A percentile compares a stretch with the other conserved stretches of the same genome.
Evolutionary conservation across 2,113 vertebrate species (phyloP).

Genomic region (Channa maculata): DNA sequence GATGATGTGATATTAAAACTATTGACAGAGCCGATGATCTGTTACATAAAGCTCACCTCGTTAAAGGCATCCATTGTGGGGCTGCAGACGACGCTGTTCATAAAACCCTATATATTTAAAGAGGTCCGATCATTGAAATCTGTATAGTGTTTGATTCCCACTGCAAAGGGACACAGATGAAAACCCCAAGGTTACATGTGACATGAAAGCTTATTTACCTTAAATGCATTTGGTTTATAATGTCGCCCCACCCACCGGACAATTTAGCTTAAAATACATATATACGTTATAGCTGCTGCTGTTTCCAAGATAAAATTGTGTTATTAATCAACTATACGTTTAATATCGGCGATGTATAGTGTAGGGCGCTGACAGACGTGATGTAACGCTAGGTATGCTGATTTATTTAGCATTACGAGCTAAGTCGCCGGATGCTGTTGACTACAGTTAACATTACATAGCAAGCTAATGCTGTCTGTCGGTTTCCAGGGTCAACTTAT

Average conservation of each 20-base stretch:
- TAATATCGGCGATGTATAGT: neutral
- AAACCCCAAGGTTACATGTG: conserved; percentile 40
- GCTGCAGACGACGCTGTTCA: conserved; percentile 44
- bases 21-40: conserved; percentile 2
- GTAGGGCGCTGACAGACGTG: conserved; percentile 8
- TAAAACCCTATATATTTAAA: conserved; percentile 34
- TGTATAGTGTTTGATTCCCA: neutral
- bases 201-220: conserved; percentile 7
- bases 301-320: neutral
- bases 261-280: neutral
- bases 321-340: neutral
- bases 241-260: conserved; percentile 31
- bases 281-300: no score
- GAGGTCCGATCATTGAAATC: neutral
- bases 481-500: neutral
- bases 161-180: conserved; percentile 43
- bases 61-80: conserved; percentile 60
- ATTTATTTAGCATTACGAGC: neutral
- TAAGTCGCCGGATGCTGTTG: neutral
- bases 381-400: neutral
- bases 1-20: conserved; percentile 18
- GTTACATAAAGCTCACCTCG: conserved; percentile 54
- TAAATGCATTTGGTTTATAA: neutral
- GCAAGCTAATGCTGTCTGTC: neutral
- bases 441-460: neutral